phyloP scores from a whole-genome alignment of 2,113 vertebrate genomes.

The Pelodiscus sinensis region DNA sequence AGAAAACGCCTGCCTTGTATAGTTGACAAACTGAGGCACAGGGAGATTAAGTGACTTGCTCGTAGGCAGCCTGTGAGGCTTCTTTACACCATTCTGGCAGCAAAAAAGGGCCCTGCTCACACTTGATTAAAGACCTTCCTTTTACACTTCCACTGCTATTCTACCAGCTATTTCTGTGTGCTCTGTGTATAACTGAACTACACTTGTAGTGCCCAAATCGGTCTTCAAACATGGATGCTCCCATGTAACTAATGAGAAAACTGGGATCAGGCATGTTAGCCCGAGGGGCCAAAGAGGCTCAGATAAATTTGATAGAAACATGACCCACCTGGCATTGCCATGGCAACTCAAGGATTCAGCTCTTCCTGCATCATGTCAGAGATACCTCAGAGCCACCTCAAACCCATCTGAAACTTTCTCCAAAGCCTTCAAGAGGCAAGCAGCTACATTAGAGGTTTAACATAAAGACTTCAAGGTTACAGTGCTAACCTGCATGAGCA shows the following conservation, averaged over 20 bases:
- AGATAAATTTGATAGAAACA: not conserved
- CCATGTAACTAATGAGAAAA: not conserved
- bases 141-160: not conserved
- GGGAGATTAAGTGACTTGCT: not conserved
- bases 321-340: accelerated
- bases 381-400: not conserved
- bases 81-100: not conserved
- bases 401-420: not conserved
- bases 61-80: not conserved
- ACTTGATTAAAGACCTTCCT: not conserved
- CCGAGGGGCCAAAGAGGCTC: not conserved
- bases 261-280: not conserved
- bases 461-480: not conserved
- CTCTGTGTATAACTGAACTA: not conserved
- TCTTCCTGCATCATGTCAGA: accelerated
- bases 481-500: not conserved
- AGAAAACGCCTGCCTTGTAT: not conserved
- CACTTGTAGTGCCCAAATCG: not conserved
- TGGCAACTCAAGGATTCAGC: not conserved
- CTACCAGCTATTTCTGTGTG: not conserved
- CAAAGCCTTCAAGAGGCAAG: not conserved
- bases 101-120: not conserved
- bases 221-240: not conserved
- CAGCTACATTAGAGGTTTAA: not conserved
- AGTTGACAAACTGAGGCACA: not conserved